phyloP scores from a whole-genome alignment of 2,888 invertebrate species.

The Lordiphosa andalusiaca region DNA sequence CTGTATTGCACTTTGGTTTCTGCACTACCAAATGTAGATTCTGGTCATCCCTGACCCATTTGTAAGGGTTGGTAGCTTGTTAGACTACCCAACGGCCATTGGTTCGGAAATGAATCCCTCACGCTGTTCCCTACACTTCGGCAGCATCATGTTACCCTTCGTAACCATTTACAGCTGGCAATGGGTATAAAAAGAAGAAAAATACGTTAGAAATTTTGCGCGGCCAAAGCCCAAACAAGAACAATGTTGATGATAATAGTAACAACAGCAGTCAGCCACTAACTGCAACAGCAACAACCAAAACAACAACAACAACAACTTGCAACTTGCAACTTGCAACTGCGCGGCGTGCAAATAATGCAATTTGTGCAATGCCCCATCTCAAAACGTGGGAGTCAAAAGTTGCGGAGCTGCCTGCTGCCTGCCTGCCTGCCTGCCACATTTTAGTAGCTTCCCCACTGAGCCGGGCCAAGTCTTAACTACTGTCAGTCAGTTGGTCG shows the following conservation, averaged over 20 bases:
- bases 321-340: constrained; percentile 49
- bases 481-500: constrained; percentile 60
- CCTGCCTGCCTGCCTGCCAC: constrained; percentile 41
- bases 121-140: no score
- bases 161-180: no score
- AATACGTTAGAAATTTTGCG: constrained; percentile 46
- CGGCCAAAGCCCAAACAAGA: constrained; percentile 55
- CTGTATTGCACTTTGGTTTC: no score
- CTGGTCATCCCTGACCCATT: no score
- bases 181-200: neutral
- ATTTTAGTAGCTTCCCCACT: constrained; percentile 74
- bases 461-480: constrained; percentile 48
- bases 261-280: constrained; percentile 53
- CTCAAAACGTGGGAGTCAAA: constrained; percentile 70
- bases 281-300: constrained; percentile 27
- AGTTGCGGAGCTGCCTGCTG: constrained; percentile 27
- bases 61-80: no score
- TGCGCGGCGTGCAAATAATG: constrained; percentile 71
- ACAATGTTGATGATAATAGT: constrained; percentile 73
- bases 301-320: constrained; percentile 5
- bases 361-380: constrained; percentile 73
- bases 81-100: no score
- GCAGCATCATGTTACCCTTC: no score
- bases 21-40: no score
- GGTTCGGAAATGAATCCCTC: no score